phyloP scores from a whole-genome alignment of 2,888 invertebrate species.

The Lasioglossum zephyrum region DNA sequence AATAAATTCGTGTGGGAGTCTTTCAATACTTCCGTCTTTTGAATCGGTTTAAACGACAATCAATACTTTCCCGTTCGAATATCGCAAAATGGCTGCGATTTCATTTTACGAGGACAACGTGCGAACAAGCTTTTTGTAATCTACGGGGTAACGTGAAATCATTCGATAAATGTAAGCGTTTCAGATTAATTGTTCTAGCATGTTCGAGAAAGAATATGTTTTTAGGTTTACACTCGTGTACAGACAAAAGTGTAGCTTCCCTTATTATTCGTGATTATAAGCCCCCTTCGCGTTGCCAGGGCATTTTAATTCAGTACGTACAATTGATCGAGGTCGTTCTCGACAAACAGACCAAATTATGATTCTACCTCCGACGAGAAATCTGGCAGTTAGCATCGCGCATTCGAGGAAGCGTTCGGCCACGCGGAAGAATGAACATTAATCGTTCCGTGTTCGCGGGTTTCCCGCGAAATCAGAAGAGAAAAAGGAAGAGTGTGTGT shows the following conservation, averaged over 20 bases:
- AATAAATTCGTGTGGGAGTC: constrained; percentile 27
- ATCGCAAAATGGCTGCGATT: neutral
- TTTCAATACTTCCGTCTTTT: constrained; percentile 5
- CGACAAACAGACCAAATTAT: neutral
- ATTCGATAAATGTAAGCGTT: neutral
- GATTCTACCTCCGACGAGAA: neutral
- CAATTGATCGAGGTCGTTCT: neutral
- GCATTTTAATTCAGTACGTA: neutral
- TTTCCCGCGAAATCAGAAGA: neutral
- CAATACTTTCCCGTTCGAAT: neutral
- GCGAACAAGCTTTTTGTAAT: neutral
- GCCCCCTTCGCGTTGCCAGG: neutral
- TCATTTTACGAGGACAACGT: neutral
- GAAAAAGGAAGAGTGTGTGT: neutral
- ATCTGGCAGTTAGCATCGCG: neutral
- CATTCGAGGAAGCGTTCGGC: neutral
- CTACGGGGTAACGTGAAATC: neutral
- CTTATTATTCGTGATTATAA: neutral
- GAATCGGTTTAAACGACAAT: constrained; percentile 27
- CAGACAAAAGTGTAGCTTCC: too few relatives aligned
- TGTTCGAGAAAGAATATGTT: too few relatives aligned
- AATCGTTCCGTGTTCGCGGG: neutral
- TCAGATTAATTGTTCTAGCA: neutral
- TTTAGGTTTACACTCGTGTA: too few relatives aligned
- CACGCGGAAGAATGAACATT: constrained; percentile 12